A percentile compares a stretch with the other conserved stretches of the same genome.
phyloP scores from a whole-genome alignment of 2,797 vertebrate species.

The Chrysocyon brachyurus region DNA sequence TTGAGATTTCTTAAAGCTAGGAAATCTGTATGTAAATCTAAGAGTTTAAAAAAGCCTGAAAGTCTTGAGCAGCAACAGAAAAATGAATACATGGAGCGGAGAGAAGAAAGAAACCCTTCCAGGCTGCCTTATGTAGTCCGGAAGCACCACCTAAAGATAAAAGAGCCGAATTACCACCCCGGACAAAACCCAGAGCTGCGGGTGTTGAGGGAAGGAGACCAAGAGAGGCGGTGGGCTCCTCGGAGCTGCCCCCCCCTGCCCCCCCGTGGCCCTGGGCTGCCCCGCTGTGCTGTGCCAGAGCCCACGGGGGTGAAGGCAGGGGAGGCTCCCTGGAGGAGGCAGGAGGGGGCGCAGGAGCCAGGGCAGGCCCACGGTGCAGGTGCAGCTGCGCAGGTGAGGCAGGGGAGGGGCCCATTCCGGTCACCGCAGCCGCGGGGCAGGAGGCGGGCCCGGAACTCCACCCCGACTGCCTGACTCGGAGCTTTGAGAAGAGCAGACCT shows the following conservation, averaged over 20 bases:
- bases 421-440: rapidly evolving
- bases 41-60: not conserved
- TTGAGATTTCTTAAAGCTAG: constrained; percentile 25
- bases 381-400: not conserved
- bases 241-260: no score
- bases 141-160: not conserved
- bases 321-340: not conserved
- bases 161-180: not conserved
- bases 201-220: not conserved
- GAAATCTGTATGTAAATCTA: constrained; percentile 1
- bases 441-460: rapidly evolving
- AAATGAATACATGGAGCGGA: not conserved
- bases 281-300: no score
- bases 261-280: not conserved
- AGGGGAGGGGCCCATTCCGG: rapidly evolving
- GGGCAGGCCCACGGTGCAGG: not conserved
- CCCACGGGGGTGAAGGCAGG: not conserved
- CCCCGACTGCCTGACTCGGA: rapidly evolving
- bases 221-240: not conserved
- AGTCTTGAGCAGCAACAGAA: not conserved
- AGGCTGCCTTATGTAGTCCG: not conserved
- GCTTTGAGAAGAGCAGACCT: not conserved
- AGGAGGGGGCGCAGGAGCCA: not conserved
- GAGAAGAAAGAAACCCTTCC: rapidly evolving
- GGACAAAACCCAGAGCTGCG: rapidly evolving